Evolutionary conservation across 2,797 vertebrate genomes (phyloP).

Genomic region (Balearica regulorum): DNA sequence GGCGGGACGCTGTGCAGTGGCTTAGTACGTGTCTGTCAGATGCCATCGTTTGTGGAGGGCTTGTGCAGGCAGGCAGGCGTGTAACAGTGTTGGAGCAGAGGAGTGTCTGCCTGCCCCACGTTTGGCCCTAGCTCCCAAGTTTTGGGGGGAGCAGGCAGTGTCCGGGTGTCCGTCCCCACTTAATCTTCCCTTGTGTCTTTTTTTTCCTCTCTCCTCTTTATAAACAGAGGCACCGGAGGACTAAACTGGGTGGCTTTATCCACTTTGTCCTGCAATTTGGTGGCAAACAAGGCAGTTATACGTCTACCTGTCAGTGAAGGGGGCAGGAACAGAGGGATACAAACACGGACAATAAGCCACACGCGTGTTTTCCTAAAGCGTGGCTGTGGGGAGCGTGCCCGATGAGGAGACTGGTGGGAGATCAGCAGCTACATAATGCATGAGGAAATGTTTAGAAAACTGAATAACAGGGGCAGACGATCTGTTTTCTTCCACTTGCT

Average conservation of each 20-base stretch:
- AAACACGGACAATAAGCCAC: background rate
- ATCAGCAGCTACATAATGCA: background rate
- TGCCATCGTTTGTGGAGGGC: background rate
- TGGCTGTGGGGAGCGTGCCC: background rate
- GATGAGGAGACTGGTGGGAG: background rate
- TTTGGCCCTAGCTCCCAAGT: background rate
- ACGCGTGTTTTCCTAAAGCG: accelerated
- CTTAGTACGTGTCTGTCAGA: background rate
- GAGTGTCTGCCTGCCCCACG: accelerated
- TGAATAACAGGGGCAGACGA: background rate
- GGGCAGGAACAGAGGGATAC: background rate
- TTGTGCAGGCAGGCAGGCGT: background rate
- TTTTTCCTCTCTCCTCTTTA: accelerated
- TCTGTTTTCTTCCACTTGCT: background rate
- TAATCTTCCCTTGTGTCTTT: background rate
- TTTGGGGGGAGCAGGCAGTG: background rate
- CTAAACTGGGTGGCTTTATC: background rate
- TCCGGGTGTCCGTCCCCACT: no score
- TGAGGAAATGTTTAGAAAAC: background rate
- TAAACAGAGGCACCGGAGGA: background rate
- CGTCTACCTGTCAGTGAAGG: background rate
- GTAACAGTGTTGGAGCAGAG: background rate
- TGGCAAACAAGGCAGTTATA: background rate
- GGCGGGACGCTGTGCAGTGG: background rate
- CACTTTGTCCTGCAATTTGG: background rate